Percentiles rank a stretch among this genome's conserved stretches.
Evolutionary conservation across 2,797 vertebrate genomes (phyloP).

Genomic region (Capromys pilorides): DNA sequence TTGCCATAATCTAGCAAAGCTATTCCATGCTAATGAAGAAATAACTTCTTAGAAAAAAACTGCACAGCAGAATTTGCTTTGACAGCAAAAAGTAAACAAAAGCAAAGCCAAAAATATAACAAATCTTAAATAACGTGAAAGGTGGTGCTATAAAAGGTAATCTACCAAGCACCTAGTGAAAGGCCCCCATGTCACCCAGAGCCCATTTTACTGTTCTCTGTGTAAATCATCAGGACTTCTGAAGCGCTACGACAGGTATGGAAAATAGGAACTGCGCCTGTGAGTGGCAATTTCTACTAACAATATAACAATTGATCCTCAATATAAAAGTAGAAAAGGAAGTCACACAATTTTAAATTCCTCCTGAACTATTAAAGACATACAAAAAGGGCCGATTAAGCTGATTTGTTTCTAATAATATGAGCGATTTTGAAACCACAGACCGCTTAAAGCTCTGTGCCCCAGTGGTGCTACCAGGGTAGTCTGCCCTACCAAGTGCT

Average conservation of each 20-base stretch:
- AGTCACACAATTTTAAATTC: constrained; percentile 29
- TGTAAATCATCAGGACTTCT: constrained; percentile 25
- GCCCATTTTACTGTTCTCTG: constrained; percentile 35
- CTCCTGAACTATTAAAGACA: constrained; percentile 55
- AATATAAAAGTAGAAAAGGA: constrained; percentile 10
- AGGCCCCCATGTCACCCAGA: neutral
- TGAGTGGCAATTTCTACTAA: neutral
- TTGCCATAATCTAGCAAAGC: constrained; percentile 59
- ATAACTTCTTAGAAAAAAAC: constrained; percentile 42
- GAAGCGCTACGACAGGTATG: neutral
- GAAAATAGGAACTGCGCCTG: neutral
- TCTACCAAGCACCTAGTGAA: constrained; percentile 7
- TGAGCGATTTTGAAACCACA: constrained; percentile 71
- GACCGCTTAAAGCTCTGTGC: constrained; percentile 69
- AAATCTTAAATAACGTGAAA: constrained; percentile 19
- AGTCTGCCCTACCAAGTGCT: constrained; percentile 84
- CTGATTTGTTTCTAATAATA: constrained; percentile 2
- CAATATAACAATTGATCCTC: neutral
- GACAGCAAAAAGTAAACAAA: constrained; percentile 3
- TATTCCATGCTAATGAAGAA: constrained; percentile 70
- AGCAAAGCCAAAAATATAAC: neutral
- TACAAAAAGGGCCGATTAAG: neutral
- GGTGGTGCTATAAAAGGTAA: neutral
- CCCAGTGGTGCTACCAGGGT: constrained; percentile 68
- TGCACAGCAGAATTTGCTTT: constrained; percentile 54